Evolutionary conservation across 2,888 invertebrate genomes (phyloP).

Genomic region (Formica aserva): DNA sequence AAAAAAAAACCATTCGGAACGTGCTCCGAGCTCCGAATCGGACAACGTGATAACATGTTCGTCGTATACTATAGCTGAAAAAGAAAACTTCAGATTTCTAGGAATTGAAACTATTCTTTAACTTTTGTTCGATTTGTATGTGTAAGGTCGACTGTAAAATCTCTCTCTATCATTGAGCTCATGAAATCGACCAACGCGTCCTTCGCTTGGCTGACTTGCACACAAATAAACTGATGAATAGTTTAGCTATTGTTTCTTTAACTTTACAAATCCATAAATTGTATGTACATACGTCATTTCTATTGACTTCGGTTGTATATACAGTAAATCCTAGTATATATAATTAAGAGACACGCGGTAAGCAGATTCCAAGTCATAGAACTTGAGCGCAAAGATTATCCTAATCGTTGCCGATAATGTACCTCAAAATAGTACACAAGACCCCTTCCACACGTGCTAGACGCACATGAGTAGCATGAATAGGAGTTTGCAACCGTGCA

Average conservation of each 20-base stretch:
- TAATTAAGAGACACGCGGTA: not conserved
- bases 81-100: constrained; percentile 32
- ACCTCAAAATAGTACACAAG: not conserved
- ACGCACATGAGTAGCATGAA: not conserved
- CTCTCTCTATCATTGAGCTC: constrained; percentile 45
- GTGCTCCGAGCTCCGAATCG: not conserved
- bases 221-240: constrained; percentile 64
- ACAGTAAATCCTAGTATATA: not conserved
- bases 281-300: not conserved
- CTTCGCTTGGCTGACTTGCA: constrained; percentile 62
- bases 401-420: too few species aligned
- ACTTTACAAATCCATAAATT: constrained; percentile 7
- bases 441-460: not conserved
- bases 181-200: constrained; percentile 51
- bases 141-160: constrained; percentile 48
- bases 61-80: constrained; percentile 38
- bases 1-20: not conserved
- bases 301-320: not conserved
- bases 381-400: too few species aligned
- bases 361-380: too few species aligned
- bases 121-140: constrained; percentile 52
- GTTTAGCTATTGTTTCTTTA: constrained; percentile 55
- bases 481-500: not conserved
- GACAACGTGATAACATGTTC: constrained; percentile 25
- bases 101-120: constrained; percentile 40